phyloP scores from a whole-genome alignment of 2,888 invertebrate species.

The Pachliopta kotzebuea region DNA sequence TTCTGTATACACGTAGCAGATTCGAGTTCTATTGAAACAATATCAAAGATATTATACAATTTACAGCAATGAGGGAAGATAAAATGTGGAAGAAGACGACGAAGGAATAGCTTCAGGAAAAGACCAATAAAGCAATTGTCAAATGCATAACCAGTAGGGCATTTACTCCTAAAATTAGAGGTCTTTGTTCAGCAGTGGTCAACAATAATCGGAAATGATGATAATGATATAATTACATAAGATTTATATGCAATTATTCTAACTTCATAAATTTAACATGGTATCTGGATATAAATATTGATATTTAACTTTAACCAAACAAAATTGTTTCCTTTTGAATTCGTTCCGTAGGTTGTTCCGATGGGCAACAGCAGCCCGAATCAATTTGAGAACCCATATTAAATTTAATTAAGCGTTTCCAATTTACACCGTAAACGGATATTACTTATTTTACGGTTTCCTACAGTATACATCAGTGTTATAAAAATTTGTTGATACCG shows the following conservation, averaged over 20 bases:
- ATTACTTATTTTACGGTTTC: constrained; percentile 2
- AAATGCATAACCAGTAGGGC: too few species aligned
- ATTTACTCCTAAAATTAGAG: too few species aligned
- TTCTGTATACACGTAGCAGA: not conserved
- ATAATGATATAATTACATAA: too few species aligned
- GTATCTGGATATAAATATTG: too few species aligned
- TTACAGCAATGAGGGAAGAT: not conserved
- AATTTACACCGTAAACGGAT: constrained; percentile 10
- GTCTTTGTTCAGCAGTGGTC: too few species aligned
- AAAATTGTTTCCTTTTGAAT: constrained; percentile 12
- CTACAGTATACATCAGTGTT: not conserved
- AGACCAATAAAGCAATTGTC: too few species aligned
- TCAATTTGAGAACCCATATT: constrained; percentile 21
- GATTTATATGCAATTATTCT: too few species aligned
- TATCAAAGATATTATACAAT: too few species aligned
- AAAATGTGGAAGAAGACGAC: not conserved
- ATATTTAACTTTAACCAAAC: not conserved
- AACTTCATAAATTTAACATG: too few species aligned
- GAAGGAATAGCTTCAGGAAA: too few species aligned
- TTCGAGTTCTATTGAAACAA: not conserved
- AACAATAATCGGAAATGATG: too few species aligned
- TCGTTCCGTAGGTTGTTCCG: constrained; percentile 7
- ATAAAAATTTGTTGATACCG: not conserved
- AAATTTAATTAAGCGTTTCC: constrained; percentile 18
- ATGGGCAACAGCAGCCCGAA: constrained; percentile 11